Percentiles rank a stretch among this genome's conserved stretches.
Conservation (phyloP, 2,888 invertebrate genomes). For the Callyntrura guangdongensis region DNA sequence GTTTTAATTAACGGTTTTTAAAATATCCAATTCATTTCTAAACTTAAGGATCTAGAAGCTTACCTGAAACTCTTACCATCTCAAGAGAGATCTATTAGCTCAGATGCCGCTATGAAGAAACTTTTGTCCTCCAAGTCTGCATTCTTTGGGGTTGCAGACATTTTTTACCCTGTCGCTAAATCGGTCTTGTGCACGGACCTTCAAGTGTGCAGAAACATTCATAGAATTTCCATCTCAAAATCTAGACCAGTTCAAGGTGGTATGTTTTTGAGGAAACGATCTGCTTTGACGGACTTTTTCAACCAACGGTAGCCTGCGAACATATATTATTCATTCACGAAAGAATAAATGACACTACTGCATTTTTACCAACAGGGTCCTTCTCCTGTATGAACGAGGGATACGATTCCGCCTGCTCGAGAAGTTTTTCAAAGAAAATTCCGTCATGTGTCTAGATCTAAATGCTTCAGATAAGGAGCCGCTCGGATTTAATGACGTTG, state of each 20-base stretch:
- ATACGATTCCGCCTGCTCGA: constrained; percentile 76
- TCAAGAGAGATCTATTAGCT: constrained; percentile 38
- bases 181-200: constrained; percentile 5
- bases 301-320: constrained; percentile 73
- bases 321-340: background rate
- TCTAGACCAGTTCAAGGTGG: constrained; percentile 73
- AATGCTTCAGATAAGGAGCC: constrained; percentile 78
- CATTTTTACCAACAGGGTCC: no score
- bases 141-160: constrained; percentile 76
- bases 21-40: no score
- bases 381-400: constrained; percentile 77
- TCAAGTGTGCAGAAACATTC: constrained; percentile 66
- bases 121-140: constrained; percentile 56
- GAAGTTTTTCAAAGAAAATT: constrained; percentile 70
- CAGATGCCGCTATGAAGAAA: constrained; percentile 53
- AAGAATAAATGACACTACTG: no score
- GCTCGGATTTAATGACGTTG: constrained; percentile 76
- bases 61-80: constrained; percentile 2
- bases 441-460: constrained; percentile 74
- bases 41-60: constrained; percentile 48
- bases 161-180: constrained; percentile 75
- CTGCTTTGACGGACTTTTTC: constrained; percentile 78
- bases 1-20: no score
- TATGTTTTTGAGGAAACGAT: constrained; percentile 79
- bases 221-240: constrained; percentile 68